These are phyloP conservation scores for Syngnathoides biaculeatus DNA, from an alignment of 2,113 vertebrate genomes.

Conservation along the genomic window DNA sequence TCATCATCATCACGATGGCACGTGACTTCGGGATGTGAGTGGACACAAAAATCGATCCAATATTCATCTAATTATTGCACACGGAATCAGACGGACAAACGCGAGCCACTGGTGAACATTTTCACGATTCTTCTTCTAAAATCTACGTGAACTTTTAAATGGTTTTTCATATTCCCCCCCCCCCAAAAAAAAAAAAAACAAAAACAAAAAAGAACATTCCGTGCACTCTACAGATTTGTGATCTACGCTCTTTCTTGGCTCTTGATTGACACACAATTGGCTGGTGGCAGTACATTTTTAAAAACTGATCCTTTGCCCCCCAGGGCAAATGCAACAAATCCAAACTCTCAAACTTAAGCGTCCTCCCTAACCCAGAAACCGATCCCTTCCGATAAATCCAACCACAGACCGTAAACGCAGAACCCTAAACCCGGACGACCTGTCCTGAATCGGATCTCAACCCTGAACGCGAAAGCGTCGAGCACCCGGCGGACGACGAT, in stretches of 20 bases:
- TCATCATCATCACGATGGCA: constrained; percentile 40
- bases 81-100: constrained; percentile 66
- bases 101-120: constrained; percentile 54
- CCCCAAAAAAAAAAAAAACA: not conserved
- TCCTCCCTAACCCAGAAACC: not conserved
- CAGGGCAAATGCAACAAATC: too few species aligned
- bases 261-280: constrained; percentile 8
- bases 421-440: not conserved
- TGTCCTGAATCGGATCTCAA: not conserved
- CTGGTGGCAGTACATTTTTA: constrained; percentile 11
- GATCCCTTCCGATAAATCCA: not conserved
- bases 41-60: constrained; percentile 70
- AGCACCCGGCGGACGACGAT: constrained; percentile 3
- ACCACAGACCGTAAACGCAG: not conserved
- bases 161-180: not conserved
- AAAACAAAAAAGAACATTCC: constrained; percentile 54
- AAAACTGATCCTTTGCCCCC: not conserved
- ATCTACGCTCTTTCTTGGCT: constrained; percentile 21
- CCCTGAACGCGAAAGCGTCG: not conserved
- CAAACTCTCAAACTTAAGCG: not conserved
- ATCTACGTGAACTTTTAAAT: constrained; percentile 1
- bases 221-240: constrained; percentile 26
- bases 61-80: constrained; percentile 73
- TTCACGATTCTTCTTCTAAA: constrained; percentile 7
- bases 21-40: constrained; percentile 66